phyloP scores from a whole-genome alignment of 2,113 vertebrate genomes.

The Rhombomys opimus region DNA sequence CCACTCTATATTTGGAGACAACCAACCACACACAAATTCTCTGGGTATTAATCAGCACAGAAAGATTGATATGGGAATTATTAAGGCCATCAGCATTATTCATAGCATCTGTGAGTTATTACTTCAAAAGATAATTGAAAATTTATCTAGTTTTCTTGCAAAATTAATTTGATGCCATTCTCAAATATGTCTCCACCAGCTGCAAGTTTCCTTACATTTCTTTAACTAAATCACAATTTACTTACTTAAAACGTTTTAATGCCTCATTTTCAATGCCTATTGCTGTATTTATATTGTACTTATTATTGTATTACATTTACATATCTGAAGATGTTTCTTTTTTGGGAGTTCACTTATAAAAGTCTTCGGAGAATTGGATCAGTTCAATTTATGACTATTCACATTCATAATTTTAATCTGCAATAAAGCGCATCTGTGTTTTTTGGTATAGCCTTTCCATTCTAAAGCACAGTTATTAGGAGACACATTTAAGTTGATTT shows the following conservation, averaged over 20 bases:
- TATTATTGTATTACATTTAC: no score
- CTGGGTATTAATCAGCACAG: not conserved
- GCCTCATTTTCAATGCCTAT: not conserved
- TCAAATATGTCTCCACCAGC: not conserved
- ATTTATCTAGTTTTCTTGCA: not conserved
- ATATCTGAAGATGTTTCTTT: not conserved
- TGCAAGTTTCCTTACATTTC: not conserved
- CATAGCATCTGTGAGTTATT: not conserved
- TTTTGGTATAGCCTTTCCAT: not conserved
- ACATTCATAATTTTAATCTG: slow-evolving; percentile 10
- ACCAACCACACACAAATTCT: not conserved
- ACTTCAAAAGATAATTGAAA: slow-evolving; percentile 10
- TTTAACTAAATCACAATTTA: not conserved
- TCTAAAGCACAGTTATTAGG: not conserved
- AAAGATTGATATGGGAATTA: not conserved
- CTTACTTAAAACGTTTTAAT: not conserved
- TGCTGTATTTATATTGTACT: not conserved
- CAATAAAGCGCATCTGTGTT: not conserved
- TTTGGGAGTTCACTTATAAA: not conserved
- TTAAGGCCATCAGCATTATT: not conserved
- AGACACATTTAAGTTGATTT: not conserved
- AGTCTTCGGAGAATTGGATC: not conserved
- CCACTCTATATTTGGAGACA: not conserved
- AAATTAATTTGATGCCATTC: not conserved
- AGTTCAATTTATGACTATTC: not conserved